Base-by-base conservation (phyloP, 2,888 invertebrate species). In the Heteromyza rotundicornis region DNA sequence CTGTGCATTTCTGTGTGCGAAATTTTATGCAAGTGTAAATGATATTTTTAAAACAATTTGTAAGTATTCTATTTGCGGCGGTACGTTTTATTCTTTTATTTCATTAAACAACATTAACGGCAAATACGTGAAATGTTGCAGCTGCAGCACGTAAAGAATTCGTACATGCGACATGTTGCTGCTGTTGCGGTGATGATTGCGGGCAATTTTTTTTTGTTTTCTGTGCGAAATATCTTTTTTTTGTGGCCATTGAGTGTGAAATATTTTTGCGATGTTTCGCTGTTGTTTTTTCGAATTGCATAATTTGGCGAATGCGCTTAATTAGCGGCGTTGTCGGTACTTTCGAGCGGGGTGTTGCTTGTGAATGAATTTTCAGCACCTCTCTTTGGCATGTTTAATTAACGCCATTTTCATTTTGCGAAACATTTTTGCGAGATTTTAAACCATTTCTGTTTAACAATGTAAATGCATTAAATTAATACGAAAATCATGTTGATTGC, bases 401-500 rank as follows among this genome's bases (percentile, higher is more conserved):
- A 60, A 55, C 55, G 55, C 36, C 51, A 55, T 19, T 59, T 16
- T 40, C 59, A 54, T 54, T 59, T n/a, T n/a, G n/a, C n/a, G n/a
- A n/a, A n/a, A n/a, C n/a, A n/a, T n/a, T n/a, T n/a, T n/a, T 10
- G 27, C 27, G 27, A 27, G 27, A n/a, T n/a, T n/a, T n/a, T n/a
- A n/a, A n/a, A n/a, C n/a, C n/a, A n/a, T n/a, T n/a, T n/a, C n/a
- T 10, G 27, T 27, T 27, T 27, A 55, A 60, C 60, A 60, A 50
- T 56, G 60, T 50, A 60, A 60, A 56, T 60, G 60, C 60, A 60
- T 60, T 60, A 50, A 60, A 60, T 7, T 27, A 27, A 27, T 27
- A 7, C 27, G 27, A 10, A 27, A 27, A 27, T 27, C 5, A 27
- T 7, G 27, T 27, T n/a, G n/a, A n/a, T n/a, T n/a, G n/a, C n/a